Base-by-base conservation (phyloP, 2,113 vertebrate species). In the Neolamprologus hecqui region DNA sequence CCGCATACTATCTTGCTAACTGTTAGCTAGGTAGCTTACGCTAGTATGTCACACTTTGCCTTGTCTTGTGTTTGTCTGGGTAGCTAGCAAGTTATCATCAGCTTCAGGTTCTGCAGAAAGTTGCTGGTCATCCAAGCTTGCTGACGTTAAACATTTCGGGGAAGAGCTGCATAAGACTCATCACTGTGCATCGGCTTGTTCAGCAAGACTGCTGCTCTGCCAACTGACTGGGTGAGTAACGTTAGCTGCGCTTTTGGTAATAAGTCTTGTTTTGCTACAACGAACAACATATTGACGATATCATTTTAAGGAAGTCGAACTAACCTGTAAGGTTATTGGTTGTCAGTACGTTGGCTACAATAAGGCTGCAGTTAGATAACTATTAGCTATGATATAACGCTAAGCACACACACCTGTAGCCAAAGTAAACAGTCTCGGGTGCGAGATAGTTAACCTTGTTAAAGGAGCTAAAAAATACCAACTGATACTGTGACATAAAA, bases 161-260 rank as follows among this genome's bases (percentile, higher is more conserved):
- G 84, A 77, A 83, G 81, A 88, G 81, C 84, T 80, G 88, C 79
- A 15, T 65, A 68, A 73, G 81, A 91, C 60, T 21, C 87, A 84
- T 83, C 88, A 11, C 53, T 58, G 87, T 83, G 83, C 86, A 86
- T 83, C 89, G 79, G 75, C 85, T 89, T 86, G 79, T 88, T 63
- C 37, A 83, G 86, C 85, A 10, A 90, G 65, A 85, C 87, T 89
- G 79, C 91, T 83, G 91, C 91, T 89, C 91, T 87, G 82, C 79
- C 84, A 87, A 82, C 89, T 82, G 92, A 90, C 82, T 55, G 84
- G 83, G 92, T 95, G 88, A 95, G 93, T 94, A 94, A 86, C 79
- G 57, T 26, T 79, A 90, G 83, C 88, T 68, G 51, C 12, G 21
- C 49, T 58, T 15, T 65, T 79, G 73, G 5, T 49, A 65, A 80